phyloP scores from a whole-genome alignment of 2,797 vertebrate genomes.

The Poecile montanus region DNA sequence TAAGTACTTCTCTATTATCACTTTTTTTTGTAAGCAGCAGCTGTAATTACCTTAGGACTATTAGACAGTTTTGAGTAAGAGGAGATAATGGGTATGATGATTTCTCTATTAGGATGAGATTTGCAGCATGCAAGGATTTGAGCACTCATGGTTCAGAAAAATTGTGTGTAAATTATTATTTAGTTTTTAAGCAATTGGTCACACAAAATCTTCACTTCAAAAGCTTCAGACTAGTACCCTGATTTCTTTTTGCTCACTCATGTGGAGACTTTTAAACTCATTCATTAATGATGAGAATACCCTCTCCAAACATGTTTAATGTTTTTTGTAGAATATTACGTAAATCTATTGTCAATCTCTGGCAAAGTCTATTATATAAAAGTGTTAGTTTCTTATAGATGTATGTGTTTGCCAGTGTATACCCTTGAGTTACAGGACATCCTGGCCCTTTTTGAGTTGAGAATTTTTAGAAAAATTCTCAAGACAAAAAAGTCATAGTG shows the following conservation, averaged over 20 bases:
- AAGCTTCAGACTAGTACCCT: not conserved
- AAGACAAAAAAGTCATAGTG: not conserved
- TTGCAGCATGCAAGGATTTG: not conserved
- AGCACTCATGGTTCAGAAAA: slow-evolving; percentile 4
- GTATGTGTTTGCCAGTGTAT: not conserved
- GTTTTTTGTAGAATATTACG: not conserved
- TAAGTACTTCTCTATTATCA: not conserved
- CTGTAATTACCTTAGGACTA: not conserved
- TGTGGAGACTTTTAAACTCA: not conserved
- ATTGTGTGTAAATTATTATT: not conserved
- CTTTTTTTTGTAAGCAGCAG: not conserved
- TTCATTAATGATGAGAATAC: not conserved
- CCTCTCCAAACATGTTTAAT: not conserved
- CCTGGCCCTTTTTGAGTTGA: not conserved
- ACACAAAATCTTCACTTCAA: not conserved
- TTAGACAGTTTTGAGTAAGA: slow-evolving; percentile 6
- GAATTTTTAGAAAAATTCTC: not conserved
- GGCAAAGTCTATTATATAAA: not conserved
- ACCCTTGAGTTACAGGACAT: not conserved
- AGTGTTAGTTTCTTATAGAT: not conserved
- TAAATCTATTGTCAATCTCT: not conserved
- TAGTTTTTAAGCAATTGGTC: not conserved
- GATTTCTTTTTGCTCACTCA: not conserved
- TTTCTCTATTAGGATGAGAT: not conserved
- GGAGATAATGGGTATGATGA: not conserved